Evolutionary conservation across 2,113 vertebrate species (phyloP).

Genomic region (Odocoileus hemionus): DNA sequence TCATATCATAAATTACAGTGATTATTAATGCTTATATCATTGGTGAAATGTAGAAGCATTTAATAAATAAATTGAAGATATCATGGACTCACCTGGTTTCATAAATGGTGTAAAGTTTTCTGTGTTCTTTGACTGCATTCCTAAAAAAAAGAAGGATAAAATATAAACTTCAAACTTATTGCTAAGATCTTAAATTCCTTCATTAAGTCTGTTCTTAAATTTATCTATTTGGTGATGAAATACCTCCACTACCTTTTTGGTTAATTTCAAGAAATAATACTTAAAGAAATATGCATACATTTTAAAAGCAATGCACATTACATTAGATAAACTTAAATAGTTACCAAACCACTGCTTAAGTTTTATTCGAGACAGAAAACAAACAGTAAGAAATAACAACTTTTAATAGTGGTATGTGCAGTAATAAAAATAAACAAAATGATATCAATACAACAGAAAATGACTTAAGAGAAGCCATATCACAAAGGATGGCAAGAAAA

Average conservation of each 20-base stretch:
- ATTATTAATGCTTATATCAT: neutral
- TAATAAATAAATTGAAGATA: neutral
- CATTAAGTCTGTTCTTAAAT: neutral
- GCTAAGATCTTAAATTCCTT: neutral
- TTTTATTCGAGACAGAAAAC: neutral
- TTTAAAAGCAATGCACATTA: neutral
- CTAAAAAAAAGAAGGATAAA: slow-evolving; percentile 79
- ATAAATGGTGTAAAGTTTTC: slow-evolving; percentile 93
- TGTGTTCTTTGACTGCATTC: slow-evolving; percentile 94
- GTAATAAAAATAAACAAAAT: neutral
- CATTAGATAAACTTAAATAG: neutral
- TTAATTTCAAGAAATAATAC: neutral
- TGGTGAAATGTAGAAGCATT: neutral
- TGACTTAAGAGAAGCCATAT: neutral
- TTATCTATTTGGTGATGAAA: neutral
- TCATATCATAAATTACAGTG: neutral
- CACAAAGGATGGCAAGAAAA: neutral
- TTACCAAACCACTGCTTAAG: neutral
- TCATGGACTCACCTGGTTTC: slow-evolving; percentile 89
- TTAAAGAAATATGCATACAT: neutral
- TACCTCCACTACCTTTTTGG: neutral
- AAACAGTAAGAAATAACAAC: neutral
- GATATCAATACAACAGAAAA: neutral
- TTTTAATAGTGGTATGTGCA: neutral
- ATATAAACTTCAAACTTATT: neutral